Percentiles rank a stretch among this genome's conserved stretches.
Conservation (phyloP, 2,797 vertebrate genomes). For the Macropus fuliginosus region DNA sequence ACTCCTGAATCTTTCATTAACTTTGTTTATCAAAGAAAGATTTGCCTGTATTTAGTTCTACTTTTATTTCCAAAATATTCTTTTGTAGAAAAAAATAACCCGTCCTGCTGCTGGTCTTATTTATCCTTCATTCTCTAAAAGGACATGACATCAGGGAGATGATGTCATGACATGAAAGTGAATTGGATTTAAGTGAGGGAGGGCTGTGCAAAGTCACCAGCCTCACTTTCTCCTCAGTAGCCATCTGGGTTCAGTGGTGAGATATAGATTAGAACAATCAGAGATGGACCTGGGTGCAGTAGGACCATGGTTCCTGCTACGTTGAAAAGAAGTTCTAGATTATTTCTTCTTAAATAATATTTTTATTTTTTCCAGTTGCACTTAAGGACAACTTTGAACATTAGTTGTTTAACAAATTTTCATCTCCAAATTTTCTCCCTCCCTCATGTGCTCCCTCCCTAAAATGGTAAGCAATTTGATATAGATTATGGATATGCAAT, state of each 20-base stretch:
- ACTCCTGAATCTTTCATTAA: background rate
- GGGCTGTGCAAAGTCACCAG: too few relatives aligned
- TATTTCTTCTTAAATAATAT: background rate
- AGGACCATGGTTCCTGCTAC: background rate
- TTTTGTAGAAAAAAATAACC: background rate
- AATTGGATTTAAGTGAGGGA: too few relatives aligned
- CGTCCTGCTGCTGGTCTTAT: background rate
- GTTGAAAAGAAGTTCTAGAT: background rate
- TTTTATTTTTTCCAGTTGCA: background rate
- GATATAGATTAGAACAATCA: too few relatives aligned
- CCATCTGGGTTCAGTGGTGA: too few relatives aligned
- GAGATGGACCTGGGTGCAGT: too few relatives aligned
- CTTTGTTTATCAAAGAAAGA: background rate
- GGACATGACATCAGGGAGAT: too few relatives aligned
- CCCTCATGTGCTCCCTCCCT: background rate
- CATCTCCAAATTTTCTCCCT: background rate
- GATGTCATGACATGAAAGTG: too few relatives aligned
- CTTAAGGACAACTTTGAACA: background rate
- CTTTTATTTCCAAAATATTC: background rate
- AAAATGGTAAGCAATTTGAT: background rate
- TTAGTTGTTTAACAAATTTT: background rate
- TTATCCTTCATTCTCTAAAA: too few relatives aligned
- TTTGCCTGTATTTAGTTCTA: background rate
- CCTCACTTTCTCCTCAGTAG: too few relatives aligned
- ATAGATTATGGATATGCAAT: background rate